Base-by-base conservation (phyloP, 2,113 vertebrate species). In the Cygnus buccinator region DNA sequence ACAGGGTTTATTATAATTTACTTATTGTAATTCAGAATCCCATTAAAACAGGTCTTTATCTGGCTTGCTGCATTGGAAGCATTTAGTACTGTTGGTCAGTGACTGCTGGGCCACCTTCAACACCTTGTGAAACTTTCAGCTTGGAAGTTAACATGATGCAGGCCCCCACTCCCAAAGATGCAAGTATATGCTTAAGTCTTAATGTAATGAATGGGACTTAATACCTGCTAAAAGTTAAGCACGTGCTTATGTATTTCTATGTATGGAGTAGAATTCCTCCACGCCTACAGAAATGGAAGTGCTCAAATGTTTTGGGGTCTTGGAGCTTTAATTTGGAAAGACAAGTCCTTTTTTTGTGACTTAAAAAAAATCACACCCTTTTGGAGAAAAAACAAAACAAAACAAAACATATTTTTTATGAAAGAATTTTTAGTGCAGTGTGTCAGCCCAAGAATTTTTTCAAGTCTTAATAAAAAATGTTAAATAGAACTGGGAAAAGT, bases 211-310 rank as follows among this genome's bases (percentile, higher is more conserved):
- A 85, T 28, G 44, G 58, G 92, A 87, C 86, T 97, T 95, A 94
- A 96, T 95, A 96, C 90, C 92, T 96, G 86, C 66, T 97, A 94
- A 96, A 96, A 92, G 29, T 84, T 95, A 94, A 93, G 84, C 76
- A 55, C 25, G 31, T 70, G 58, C 90, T 94, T 94, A 92, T 87
- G 58, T 37, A 35, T 61, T 93, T 93, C 76, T 89, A 75, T 91
- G 65, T 13, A 55, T 7, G 54, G 37, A n/a, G 46, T 21, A 87
- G 58, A 92, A 94, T 90, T 89, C 48, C 80, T 70, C 48, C 17
- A 50, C 2, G 0, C 61, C 83, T 82, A 84, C 43, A 89, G 77
- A 92, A 93, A 84, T 93, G 13, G 70, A 92, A 94, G 39, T 26
- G 48, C 25, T 92, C n/a, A 82, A 58, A 72, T 9, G 6, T 22